These are phyloP conservation scores for Drosophila sturtevanti DNA, from an alignment of 1,140 invertebrate genomes.

Conservation along the genomic window DNA sequence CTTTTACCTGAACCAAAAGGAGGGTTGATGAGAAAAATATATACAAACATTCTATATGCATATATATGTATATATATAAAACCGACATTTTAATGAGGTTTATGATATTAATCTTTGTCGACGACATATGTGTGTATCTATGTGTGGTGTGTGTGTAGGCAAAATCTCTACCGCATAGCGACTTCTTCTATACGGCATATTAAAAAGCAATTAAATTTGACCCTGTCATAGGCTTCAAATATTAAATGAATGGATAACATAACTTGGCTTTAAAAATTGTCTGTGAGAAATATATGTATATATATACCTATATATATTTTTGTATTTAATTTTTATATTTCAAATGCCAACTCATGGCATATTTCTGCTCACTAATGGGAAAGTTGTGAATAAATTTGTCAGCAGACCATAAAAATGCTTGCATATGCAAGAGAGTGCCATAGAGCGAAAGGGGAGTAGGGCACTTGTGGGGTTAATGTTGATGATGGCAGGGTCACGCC, in stretches of 20 bases:
- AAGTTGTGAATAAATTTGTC: conserved; percentile 72
- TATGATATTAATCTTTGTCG: conserved; percentile 71
- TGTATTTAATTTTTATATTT: neutral
- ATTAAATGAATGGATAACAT: neutral
- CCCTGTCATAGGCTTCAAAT: conserved; percentile 23
- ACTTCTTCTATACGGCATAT: too few species aligned
- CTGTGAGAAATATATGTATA: neutral
- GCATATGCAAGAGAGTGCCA: conserved; percentile 46
- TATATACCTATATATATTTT: neutral
- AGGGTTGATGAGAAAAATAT: neutral
- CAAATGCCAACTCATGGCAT: conserved; percentile 29
- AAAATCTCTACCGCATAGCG: conserved; percentile 5
- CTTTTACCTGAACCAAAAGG: neutral
- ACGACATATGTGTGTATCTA: conserved; percentile 25
- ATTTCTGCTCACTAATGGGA: conserved; percentile 60
- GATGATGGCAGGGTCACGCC: conserved; percentile 56
- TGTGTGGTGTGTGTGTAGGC: neutral
- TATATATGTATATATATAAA: conserved; percentile 59
- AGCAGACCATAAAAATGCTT: conserved; percentile 74
- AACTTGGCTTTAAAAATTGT: conserved; percentile 31
- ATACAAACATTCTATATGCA: conserved; percentile 4
- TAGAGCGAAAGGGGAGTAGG: conserved; percentile 34
- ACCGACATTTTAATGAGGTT: conserved; percentile 78
- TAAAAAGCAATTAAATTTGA: conserved; percentile 50
- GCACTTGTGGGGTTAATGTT: conserved; percentile 65